Evolutionary conservation across 1,140 invertebrate genomes (phyloP).

Genomic region (Bombyx mandarina): DNA sequence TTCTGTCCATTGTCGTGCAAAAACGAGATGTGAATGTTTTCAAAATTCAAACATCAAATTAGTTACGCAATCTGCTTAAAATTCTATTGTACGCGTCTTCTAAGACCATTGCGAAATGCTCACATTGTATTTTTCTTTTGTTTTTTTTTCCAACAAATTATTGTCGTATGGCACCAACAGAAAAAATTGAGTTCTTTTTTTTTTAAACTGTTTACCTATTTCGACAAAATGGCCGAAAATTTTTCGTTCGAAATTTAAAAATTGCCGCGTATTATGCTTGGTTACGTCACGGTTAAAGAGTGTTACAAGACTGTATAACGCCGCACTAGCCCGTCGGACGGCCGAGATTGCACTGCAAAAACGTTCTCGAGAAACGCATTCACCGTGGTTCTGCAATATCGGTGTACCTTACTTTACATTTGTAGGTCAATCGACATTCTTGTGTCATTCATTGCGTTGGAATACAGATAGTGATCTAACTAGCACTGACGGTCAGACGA

Average conservation of each 20-base stretch:
- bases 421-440: conserved; percentile 21
- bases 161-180: not conserved
- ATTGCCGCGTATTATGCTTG: not conserved
- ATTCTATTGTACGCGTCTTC: not conserved
- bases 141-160: not conserved
- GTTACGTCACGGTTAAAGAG: conserved; percentile 6
- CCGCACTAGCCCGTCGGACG: conserved; percentile 15
- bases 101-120: not conserved
- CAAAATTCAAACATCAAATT: not conserved
- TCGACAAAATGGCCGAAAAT: no score
- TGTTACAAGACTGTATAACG: conserved; percentile 1
- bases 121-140: not conserved
- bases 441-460: conserved; percentile 3
- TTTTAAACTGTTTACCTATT: no score
- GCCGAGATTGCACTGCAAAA: conserved; percentile 37
- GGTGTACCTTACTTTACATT: conserved; percentile 3
- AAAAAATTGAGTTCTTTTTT: no score
- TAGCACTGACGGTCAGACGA: no score
- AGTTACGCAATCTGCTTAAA: not conserved
- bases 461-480: no score
- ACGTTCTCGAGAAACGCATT: conserved; percentile 8
- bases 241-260: no score
- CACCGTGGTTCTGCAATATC: conserved; percentile 10
- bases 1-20: conserved; percentile 1
- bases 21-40: no score